Conservation (phyloP, 1,140 invertebrate species). For the Dreissena rostriformis region DNA sequence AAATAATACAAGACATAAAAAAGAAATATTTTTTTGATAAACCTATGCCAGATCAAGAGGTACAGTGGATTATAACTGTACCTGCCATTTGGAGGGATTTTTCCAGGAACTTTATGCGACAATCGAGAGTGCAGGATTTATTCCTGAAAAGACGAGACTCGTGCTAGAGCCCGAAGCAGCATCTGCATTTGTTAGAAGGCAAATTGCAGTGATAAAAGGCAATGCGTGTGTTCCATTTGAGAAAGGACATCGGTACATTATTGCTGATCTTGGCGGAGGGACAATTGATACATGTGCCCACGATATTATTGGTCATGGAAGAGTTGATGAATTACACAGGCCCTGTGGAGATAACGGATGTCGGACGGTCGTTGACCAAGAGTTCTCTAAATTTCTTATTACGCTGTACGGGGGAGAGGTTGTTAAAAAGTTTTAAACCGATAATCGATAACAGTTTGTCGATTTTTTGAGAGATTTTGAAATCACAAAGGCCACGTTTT, state of each 20-base stretch:
- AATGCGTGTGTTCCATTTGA: too few relatives aligned
- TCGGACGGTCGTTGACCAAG: neutral
- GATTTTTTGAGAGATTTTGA: conserved; percentile 19
- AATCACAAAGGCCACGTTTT: conserved; percentile 1
- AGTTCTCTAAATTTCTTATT: neutral
- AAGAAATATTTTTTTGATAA: neutral
- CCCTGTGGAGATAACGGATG: neutral
- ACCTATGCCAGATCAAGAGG: conserved; percentile 15
- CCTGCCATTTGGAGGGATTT: conserved; percentile 53
- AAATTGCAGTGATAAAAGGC: neutral
- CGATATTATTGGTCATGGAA: neutral
- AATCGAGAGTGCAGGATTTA: conserved; percentile 49
- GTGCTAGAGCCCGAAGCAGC: conserved; percentile 62
- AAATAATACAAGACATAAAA: conserved; percentile 5
- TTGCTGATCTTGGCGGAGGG: conserved; percentile 5
- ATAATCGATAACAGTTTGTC: neutral
- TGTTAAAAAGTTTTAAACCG: neutral
- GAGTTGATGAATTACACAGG: neutral
- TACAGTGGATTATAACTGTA: conserved; percentile 51
- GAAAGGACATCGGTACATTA: neutral
- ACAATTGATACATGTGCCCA: conserved; percentile 13
- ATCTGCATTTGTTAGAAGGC: conserved; percentile 47
- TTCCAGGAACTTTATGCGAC: conserved; percentile 48
- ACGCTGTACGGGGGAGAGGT: conserved; percentile 3
- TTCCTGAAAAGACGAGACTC: conserved; percentile 12